phyloP scores from a whole-genome alignment of 2,888 invertebrate species.

The Leptopilina drosophilae region DNA sequence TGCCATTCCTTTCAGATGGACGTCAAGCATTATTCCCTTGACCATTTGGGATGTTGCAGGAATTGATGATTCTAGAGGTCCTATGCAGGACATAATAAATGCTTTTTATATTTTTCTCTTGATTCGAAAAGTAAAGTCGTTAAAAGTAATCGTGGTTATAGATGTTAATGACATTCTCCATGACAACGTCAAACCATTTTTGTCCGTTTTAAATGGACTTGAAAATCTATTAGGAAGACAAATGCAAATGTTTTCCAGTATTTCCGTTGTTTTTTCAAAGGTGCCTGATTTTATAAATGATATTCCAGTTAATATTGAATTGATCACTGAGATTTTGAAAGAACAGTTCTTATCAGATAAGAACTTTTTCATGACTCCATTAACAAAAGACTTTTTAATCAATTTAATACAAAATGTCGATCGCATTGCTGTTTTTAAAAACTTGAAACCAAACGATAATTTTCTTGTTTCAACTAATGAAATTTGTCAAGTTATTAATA shows the following conservation, averaged over 20 bases:
- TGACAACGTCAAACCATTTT: neutral
- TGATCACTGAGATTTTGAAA: too few species aligned
- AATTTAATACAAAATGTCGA: too few species aligned
- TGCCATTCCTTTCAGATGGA: neutral
- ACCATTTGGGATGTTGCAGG: neutral
- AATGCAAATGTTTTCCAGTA: neutral
- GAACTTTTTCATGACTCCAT: too few species aligned
- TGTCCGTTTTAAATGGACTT: neutral
- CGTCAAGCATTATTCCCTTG: neutral
- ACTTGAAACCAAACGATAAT: too few species aligned
- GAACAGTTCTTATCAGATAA: too few species aligned
- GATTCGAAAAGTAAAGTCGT: neutral
- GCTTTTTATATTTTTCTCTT: conserved; percentile 18
- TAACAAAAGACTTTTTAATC: too few species aligned
- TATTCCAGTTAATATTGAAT: too few species aligned
- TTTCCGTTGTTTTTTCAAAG: too few species aligned
- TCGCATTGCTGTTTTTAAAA: too few species aligned
- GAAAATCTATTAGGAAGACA: neutral
- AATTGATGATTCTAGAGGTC: neutral
- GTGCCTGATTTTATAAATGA: too few species aligned
- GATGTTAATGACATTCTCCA: neutral
- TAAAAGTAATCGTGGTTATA: conserved; percentile 24
- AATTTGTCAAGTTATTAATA: too few species aligned
- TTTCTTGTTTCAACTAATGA: too few species aligned
- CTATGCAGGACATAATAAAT: conserved; percentile 13